Evolutionary conservation across 2,113 vertebrate genomes (phyloP).

Genomic region (Danio rerio): DNA sequence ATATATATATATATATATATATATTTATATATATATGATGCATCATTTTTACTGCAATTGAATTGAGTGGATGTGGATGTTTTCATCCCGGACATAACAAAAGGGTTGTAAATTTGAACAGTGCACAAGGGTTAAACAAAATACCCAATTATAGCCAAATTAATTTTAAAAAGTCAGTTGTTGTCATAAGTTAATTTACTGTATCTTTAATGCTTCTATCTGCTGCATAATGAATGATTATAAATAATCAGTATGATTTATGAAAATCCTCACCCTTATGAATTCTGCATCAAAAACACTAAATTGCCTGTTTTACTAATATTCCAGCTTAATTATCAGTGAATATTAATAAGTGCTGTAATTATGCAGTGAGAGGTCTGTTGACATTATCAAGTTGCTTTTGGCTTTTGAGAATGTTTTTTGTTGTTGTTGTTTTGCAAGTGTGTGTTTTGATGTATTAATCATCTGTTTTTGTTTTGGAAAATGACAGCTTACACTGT

Average conservation of each 20-base stretch:
- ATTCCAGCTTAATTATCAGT: background rate
- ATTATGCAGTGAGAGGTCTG: background rate
- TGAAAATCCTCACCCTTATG: background rate
- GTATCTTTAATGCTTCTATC: background rate
- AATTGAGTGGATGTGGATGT: too few species aligned
- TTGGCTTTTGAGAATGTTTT: background rate
- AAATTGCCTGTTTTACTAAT: background rate
- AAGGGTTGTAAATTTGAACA: too few species aligned
- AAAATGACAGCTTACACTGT: background rate
- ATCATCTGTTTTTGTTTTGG: background rate
- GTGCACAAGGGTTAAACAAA: background rate
- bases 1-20: too few species aligned
- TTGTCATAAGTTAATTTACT: background rate
- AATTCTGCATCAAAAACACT: background rate
- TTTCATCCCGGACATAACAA: too few species aligned
- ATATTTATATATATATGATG: too few species aligned
- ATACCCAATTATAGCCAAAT: background rate
- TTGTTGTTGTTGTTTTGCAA: background rate
- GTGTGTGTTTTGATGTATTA: background rate
- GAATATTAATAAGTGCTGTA: constrained; percentile 9
- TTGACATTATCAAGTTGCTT: background rate
- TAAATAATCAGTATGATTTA: constrained; percentile 24
- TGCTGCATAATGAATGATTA: constrained; percentile 24
- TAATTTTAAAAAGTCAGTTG: background rate
- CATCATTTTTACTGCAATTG: too few species aligned